These are phyloP conservation scores for Villa cingulata DNA, from an alignment of 2,888 invertebrate genomes.

Conservation along the genomic window DNA sequence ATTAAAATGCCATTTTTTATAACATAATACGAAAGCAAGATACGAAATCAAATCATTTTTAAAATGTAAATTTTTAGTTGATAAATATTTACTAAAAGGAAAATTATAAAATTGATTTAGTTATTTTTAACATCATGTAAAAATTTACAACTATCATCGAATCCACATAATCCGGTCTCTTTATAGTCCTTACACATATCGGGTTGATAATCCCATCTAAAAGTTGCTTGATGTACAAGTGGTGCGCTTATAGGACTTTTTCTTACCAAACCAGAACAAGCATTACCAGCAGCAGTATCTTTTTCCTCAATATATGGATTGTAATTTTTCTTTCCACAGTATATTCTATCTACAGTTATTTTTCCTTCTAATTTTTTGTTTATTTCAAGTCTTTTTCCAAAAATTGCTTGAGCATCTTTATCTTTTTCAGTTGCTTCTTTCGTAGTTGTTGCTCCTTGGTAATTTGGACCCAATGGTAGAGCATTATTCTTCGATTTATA, in stretches of 20 bases:
- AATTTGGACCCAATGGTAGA: too few species aligned
- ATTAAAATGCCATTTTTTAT: constrained; percentile 13
- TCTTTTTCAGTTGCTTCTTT: too few species aligned
- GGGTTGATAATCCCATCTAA: constrained; percentile 98
- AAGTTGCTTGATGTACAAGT: constrained; percentile 85
- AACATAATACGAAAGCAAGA: constrained; percentile 14
- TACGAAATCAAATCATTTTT: constrained; percentile 12
- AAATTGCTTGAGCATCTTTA: constrained; percentile 94
- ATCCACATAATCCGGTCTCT: constrained; percentile 98
- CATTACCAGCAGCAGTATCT: constrained; percentile 93
- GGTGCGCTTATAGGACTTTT: constrained; percentile 95
- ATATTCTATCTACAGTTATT: constrained; percentile 84
- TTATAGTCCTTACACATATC: constrained; percentile 99
- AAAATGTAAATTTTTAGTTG: constrained; percentile 6
- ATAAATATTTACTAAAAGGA: constrained; percentile 13
- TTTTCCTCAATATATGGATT: constrained; percentile 85
- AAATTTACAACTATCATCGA: constrained; percentile 98
- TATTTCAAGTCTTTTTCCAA: constrained; percentile 78
- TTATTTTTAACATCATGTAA: neutral
- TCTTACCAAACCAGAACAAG: constrained; percentile 81
- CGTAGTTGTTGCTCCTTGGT: too few species aligned
- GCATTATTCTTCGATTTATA: too few species aligned
- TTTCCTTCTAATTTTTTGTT: constrained; percentile 77
- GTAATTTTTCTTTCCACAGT: constrained; percentile 91
- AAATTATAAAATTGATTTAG: neutral